Base-by-base conservation (phyloP, 2,113 vertebrate genomes). In the Hystrix cristata region DNA sequence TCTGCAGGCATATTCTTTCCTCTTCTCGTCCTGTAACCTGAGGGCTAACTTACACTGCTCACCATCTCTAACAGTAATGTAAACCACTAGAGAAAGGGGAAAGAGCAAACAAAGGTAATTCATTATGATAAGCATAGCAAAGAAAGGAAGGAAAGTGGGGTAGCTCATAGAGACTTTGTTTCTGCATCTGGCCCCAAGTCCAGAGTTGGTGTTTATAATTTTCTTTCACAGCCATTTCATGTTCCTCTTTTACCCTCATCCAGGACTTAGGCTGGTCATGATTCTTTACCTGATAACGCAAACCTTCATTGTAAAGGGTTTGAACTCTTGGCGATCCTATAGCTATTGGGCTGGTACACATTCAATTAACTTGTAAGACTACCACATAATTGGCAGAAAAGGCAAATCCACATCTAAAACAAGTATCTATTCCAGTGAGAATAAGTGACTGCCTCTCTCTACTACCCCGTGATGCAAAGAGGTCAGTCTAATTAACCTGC, bases 91-190 rank as follows among this genome's bases (percentile, higher is more conserved):
- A 78, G 59, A 65, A 84, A 90, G 48, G 87, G 25, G 46, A 53
- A 86, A 92, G 55, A 57, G 13, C 31, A 64, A 92, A 16, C 60
- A 57, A 92, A 92, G 80, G 38, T 80, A 93, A 57, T 74, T 57
- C 9, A 29, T 78, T 79, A 65, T 55, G 43, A 5, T 55, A 51
- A 13, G 48, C 12, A 51, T 72, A 57, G 64, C 12, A 95, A 89
- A 94, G 8, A 51, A 29, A 97, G 78, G 51, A 87, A 89, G 48
- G 93, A 94, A 95, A 71, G 2, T 43, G 11, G 72, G 78, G 57
- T 31, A 23, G 11, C 9, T 78, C 62, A 31, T 43, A 53, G 15
- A 78, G 72, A 72, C 16, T 55, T 91, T 84, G 62, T 60, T 95
- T 93, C 79, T 94, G 27, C 34, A n/a, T 74, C 55, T 71, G 71